Conservation (phyloP, 1,140 invertebrate genomes). For the Drosophila sproati region DNA sequence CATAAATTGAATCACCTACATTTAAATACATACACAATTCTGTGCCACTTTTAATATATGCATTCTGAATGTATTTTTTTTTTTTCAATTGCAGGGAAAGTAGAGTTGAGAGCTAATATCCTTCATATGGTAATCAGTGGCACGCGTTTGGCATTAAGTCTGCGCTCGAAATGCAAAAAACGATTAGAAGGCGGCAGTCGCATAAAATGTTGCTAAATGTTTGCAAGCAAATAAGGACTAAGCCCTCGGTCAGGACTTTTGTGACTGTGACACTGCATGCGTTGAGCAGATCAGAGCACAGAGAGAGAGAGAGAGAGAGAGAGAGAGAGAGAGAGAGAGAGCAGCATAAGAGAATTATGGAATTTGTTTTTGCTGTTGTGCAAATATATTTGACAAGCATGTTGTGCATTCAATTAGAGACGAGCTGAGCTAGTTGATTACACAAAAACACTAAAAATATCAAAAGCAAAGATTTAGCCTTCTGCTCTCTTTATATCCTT, state of each 20-base stretch:
- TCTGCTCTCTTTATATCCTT: neutral
- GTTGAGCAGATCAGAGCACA: slow-evolving; percentile 32
- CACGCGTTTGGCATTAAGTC: slow-evolving; percentile 74
- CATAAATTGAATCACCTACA: neutral
- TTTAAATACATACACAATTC: neutral
- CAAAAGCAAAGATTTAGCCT: slow-evolving; percentile 33
- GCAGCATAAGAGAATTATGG: slow-evolving; percentile 19
- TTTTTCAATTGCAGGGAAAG: neutral
- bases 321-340: slow-evolving; percentile 8
- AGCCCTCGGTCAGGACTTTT: slow-evolving; percentile 8
- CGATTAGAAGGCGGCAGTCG: slow-evolving; percentile 65
- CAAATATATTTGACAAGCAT: slow-evolving; percentile 60
- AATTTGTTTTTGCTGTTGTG: slow-evolving; percentile 51
- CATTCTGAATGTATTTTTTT: neutral
- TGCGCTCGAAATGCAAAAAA: slow-evolving; percentile 66
- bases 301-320: neutral
- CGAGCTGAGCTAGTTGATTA: slow-evolving; percentile 43
- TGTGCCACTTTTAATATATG: neutral
- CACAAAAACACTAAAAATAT: slow-evolving; percentile 76
- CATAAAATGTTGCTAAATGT: slow-evolving; percentile 77
- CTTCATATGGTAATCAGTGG: slow-evolving; percentile 75
- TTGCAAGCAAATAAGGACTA: slow-evolving; percentile 68
- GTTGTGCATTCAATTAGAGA: slow-evolving; percentile 76
- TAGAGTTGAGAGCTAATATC: slow-evolving; percentile 25
- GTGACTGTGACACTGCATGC: slow-evolving; percentile 46